Conservation (phyloP, 2,113 vertebrate genomes). For the Crotalus tigris region DNA sequence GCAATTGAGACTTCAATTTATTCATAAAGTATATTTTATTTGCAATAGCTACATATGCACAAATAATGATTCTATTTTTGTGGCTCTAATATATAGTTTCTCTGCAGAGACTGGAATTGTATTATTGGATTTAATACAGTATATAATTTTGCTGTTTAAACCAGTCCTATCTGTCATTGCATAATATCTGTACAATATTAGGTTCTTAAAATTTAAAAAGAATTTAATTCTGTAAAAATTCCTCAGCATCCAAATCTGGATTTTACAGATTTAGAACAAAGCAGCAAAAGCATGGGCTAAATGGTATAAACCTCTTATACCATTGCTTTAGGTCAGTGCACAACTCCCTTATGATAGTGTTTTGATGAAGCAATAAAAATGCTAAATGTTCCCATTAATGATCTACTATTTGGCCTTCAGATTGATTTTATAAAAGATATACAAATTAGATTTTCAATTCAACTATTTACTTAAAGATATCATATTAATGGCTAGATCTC, state of each 20-base stretch:
- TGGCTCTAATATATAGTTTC: neutral
- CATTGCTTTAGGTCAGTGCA: neutral
- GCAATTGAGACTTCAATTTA: neutral
- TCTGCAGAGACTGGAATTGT: neutral
- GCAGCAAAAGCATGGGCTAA: neutral
- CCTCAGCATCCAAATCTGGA: neutral
- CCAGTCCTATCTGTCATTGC: neutral
- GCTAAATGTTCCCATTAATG: neutral
- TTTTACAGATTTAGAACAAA: neutral
- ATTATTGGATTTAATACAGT: neutral
- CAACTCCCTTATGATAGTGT: neutral
- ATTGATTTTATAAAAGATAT: neutral
- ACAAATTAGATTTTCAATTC: neutral
- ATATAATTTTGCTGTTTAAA: neutral
- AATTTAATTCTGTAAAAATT: neutral
- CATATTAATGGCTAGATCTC: neutral
- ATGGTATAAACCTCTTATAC: neutral
- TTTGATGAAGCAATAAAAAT: neutral
- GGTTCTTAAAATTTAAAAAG: neutral
- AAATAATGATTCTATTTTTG: neutral
- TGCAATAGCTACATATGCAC: neutral
- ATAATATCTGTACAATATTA: neutral
- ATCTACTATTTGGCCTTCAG: neutral
- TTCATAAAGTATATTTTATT: neutral
- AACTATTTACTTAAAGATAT: neutral